Conservation (phyloP, 2,888 invertebrate species). For the Lissocephala sabroskyi region DNA sequence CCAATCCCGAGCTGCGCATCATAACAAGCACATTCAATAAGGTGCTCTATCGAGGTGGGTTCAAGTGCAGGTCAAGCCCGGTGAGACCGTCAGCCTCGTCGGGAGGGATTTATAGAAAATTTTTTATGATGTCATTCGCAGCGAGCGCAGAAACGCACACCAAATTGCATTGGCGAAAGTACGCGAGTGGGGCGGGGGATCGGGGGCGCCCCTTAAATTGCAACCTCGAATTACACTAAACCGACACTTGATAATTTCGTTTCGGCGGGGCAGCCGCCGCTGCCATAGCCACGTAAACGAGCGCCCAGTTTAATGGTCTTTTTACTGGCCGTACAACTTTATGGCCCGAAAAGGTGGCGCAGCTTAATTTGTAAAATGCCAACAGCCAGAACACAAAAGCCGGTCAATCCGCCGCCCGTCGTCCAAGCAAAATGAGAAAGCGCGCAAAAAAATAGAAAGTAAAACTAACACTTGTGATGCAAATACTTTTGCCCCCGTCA, state of each 20-base stretch:
- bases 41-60: constrained; percentile 87
- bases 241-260: constrained; percentile 60
- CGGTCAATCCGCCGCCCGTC: neutral
- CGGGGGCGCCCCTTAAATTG: constrained; percentile 25
- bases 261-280: neutral
- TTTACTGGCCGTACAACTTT: constrained; percentile 63
- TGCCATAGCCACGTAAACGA: too few relatives aligned
- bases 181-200: too few relatives aligned
- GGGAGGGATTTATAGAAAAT: too few relatives aligned
- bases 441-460: constrained; percentile 6
- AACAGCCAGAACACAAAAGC: neutral
- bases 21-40: constrained; percentile 91
- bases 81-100: neutral
- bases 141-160: constrained; percentile 18
- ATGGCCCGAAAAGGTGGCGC: constrained; percentile 21
- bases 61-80: neutral
- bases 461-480: constrained; percentile 38
- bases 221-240: constrained; percentile 64
- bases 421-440: neutral
- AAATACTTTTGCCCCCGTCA: constrained; percentile 23
- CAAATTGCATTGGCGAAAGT: too few relatives aligned
- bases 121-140: constrained; percentile 55
- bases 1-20: constrained; percentile 88
- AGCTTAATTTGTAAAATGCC: constrained; percentile 18
- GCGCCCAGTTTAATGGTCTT: constrained; percentile 55